phyloP scores from a whole-genome alignment of 2,888 invertebrate genomes.

The Athrips mouffetella region DNA sequence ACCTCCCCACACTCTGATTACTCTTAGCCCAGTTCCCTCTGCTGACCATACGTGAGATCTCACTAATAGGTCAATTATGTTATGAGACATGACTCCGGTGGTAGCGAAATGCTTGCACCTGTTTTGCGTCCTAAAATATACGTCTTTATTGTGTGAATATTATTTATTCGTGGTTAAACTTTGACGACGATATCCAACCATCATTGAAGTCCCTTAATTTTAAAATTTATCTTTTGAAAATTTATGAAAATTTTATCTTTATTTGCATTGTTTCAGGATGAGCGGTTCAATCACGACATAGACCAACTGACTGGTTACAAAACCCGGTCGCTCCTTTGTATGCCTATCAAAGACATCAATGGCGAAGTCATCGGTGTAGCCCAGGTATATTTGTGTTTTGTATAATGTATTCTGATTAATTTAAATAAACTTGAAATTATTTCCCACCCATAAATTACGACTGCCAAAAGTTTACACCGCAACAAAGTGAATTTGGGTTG shows the following conservation, averaged over 20 bases:
- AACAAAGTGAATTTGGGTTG: conserved; percentile 29
- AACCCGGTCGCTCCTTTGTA: conserved; percentile 94
- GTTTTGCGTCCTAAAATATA: too few relatives aligned
- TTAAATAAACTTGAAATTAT: conserved; percentile 4
- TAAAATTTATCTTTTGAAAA: not conserved
- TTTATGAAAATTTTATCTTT: not conserved
- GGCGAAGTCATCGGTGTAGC: conserved; percentile 98
- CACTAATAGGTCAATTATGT: conserved; percentile 32
- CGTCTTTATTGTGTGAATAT: not conserved
- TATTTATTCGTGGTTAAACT: not conserved
- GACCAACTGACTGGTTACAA: conserved; percentile 95
- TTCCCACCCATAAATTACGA: conserved; percentile 20
- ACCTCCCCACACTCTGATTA: conserved; percentile 41
- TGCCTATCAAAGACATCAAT: conserved; percentile 96
- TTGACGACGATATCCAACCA: too few relatives aligned
- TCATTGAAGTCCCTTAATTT: too few relatives aligned
- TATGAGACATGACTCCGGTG: conserved; percentile 4
- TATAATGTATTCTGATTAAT: not conserved
- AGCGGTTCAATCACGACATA: conserved; percentile 94
- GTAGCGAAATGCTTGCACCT: not conserved
- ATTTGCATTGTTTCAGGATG: conserved; percentile 60
- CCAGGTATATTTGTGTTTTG: conserved; percentile 79
- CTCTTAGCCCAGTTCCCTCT: conserved; percentile 38
- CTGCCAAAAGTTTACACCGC: conserved; percentile 16
- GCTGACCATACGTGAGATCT: conserved; percentile 15